phyloP scores from a whole-genome alignment of 1,140 invertebrate species.

The Lasaia peninsularis region DNA sequence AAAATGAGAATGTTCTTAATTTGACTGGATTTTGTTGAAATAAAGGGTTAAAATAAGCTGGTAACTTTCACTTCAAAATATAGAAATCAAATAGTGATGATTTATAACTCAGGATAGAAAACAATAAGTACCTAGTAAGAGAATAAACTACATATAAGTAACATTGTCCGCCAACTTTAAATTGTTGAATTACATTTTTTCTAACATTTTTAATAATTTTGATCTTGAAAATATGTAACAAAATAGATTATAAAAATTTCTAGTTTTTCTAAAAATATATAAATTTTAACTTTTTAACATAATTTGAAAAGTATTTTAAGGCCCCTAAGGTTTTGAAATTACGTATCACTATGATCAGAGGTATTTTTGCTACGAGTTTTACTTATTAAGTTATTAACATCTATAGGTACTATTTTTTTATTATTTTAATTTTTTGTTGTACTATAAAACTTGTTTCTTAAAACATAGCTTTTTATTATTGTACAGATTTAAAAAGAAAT shows the following conservation, averaged over 20 bases:
- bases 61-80: neutral
- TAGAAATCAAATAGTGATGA: no score
- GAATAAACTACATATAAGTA: no score
- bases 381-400: no score
- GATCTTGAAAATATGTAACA: slow-evolving; percentile 57
- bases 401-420: no score
- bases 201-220: slow-evolving; percentile 5
- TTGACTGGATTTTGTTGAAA: neutral
- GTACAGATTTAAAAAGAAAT: no score
- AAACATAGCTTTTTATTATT: no score
- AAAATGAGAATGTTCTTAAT: no score
- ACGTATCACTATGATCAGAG: slow-evolving; percentile 55
- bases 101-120: no score
- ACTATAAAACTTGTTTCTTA: no score
- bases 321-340: slow-evolving; percentile 64
- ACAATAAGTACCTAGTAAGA: no score
- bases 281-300: slow-evolving; percentile 43
- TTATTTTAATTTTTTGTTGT: no score
- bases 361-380: slow-evolving; percentile 43
- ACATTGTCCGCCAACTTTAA: neutral
- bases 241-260: slow-evolving; percentile 68
- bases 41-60: neutral
- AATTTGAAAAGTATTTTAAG: slow-evolving; percentile 49
- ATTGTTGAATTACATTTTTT: neutral
- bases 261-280: slow-evolving; percentile 60